phyloP scores from a whole-genome alignment of 2,113 vertebrate genomes.

The Zootoca vivipara region DNA sequence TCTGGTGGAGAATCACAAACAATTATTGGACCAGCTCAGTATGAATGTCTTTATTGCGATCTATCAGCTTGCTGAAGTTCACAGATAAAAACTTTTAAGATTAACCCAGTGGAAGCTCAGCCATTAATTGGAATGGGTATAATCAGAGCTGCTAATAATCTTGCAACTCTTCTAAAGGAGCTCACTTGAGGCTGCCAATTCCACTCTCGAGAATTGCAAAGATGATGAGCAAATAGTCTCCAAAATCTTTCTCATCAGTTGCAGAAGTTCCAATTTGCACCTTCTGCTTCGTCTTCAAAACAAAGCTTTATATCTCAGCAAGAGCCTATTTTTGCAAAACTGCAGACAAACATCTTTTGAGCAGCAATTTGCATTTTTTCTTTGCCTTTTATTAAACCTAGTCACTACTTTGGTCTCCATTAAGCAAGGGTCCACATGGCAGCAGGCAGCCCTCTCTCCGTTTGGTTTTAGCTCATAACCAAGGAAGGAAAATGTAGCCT shows the following conservation, averaged over 20 bases:
- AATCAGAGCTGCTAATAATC: slow-evolving; percentile 69
- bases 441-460: neutral
- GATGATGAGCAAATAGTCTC: slow-evolving; percentile 41
- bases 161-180: slow-evolving; percentile 59
- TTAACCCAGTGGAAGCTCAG: slow-evolving; percentile 64
- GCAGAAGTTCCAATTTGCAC: slow-evolving; percentile 13
- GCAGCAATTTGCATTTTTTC: neutral
- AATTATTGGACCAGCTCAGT: slow-evolving; percentile 54
- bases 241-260: slow-evolving; percentile 29
- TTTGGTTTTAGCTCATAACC: neutral
- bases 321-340: neutral
- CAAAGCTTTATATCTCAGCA: slow-evolving; percentile 15
- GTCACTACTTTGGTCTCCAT: too few relatives aligned
- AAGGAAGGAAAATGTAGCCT: neutral
- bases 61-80: slow-evolving; percentile 61
- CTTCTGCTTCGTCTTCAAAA: slow-evolving; percentile 1
- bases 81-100: slow-evolving; percentile 64
- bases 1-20: slow-evolving; percentile 67
- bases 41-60: slow-evolving; percentile 56
- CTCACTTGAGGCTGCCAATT: slow-evolving; percentile 38
- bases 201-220: slow-evolving; percentile 46
- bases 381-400: neutral
- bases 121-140: slow-evolving; percentile 71
- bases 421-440: neutral
- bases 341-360: neutral